phyloP scores from a whole-genome alignment of 1,140 invertebrate species.

The Drosophila saltans region DNA sequence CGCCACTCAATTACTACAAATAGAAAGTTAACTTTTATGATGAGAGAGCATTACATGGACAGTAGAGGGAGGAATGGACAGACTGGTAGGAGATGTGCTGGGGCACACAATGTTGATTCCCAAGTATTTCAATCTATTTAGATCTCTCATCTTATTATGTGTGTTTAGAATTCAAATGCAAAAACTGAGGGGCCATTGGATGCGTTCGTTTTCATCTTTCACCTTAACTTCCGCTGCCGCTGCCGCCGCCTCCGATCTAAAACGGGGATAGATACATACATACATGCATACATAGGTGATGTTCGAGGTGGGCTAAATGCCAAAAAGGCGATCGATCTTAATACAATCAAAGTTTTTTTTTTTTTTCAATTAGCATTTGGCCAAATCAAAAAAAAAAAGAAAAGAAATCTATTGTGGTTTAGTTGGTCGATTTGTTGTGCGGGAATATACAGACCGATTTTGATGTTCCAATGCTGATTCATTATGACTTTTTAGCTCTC shows the following conservation, averaged over 20 bases:
- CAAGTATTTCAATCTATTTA: slow-evolving; percentile 25
- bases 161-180: slow-evolving; percentile 1
- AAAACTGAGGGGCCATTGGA: background rate
- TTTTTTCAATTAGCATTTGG: slow-evolving; percentile 7
- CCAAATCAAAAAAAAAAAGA: slow-evolving; percentile 9
- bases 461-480: slow-evolving; percentile 9
- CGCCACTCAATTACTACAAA: slow-evolving; percentile 48
- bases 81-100: background rate
- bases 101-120: slow-evolving; percentile 16
- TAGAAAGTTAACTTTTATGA: slow-evolving; percentile 56
- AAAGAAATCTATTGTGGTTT: background rate
- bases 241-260: no score
- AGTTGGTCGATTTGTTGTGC: background rate
- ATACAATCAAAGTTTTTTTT: background rate
- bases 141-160: background rate
- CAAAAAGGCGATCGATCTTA: slow-evolving; percentile 9
- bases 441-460: background rate
- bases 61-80: slow-evolving; percentile 8
- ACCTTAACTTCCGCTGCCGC: no score
- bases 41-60: slow-evolving; percentile 16
- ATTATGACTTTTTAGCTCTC: background rate
- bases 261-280: no score
- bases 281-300: background rate
- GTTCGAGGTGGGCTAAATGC: slow-evolving; percentile 3
- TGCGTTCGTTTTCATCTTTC: no score